Evolutionary conservation across 2,113 vertebrate genomes (phyloP).

Genomic region (Pomatostomus ruficeps): DNA sequence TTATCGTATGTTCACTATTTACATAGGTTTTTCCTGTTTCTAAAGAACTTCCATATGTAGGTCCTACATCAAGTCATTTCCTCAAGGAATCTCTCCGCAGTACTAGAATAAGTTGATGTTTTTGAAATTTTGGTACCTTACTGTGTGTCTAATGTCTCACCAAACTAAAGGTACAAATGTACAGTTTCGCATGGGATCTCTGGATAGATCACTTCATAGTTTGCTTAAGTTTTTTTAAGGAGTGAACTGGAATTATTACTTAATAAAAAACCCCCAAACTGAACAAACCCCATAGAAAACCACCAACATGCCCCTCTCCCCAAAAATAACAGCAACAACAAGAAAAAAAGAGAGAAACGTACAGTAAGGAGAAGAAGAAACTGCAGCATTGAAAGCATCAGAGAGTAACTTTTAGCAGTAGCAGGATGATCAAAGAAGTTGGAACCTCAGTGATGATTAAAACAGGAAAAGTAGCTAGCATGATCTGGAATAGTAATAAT

Average conservation of each 20-base stretch:
- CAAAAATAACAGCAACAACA: not conserved
- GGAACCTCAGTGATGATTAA: not conserved
- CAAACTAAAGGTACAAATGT: not conserved
- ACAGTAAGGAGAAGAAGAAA: not conserved
- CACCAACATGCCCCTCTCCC: no score
- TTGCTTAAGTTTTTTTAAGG: not conserved
- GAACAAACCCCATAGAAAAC: not conserved
- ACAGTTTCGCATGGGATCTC: not conserved
- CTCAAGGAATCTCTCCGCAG: not conserved
- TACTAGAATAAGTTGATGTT: not conserved
- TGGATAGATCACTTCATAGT: not conserved
- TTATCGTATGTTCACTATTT: not conserved
- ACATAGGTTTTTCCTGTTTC: not conserved
- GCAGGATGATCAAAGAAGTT: not conserved
- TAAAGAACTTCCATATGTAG: not conserved
- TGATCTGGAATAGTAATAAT: not conserved
- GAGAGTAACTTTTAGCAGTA: not conserved
- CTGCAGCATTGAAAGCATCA: not conserved
- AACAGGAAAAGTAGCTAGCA: not conserved
- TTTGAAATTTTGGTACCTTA: not conserved
- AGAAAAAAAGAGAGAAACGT: fast-evolving
- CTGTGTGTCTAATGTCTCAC: not conserved
- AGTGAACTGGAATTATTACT: not conserved
- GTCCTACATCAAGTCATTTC: not conserved
- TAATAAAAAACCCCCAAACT: not conserved